Conservation (phyloP, 2,888 invertebrate genomes). For the Brachyptera risi region DNA sequence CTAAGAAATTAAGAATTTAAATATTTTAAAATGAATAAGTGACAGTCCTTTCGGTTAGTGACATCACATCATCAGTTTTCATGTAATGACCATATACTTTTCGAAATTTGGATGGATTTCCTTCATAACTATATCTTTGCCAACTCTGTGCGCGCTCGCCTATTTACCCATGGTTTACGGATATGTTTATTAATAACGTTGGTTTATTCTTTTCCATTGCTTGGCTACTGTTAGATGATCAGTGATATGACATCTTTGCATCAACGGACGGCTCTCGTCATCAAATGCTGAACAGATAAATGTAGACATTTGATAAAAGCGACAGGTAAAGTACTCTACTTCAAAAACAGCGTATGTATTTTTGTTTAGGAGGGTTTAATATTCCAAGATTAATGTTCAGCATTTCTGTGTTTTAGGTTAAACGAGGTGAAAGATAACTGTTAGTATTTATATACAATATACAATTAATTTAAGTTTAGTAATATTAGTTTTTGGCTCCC, state of each 20-base stretch:
- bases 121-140: too few species aligned
- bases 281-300: slow-evolving; percentile 19
- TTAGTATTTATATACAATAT: neutral
- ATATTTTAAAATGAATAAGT: too few species aligned
- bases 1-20: too few species aligned
- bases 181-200: slow-evolving; percentile 19
- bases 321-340: slow-evolving; percentile 18
- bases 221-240: slow-evolving; percentile 21
- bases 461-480: neutral
- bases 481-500: slow-evolving; percentile 21
- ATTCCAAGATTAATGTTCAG: slow-evolving; percentile 22
- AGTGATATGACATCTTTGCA: neutral
- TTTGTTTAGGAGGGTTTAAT: slow-evolving; percentile 32
- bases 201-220: slow-evolving; percentile 21
- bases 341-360: slow-evolving; percentile 1
- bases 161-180: too few species aligned
- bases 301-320: slow-evolving; percentile 20
- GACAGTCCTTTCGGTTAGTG: too few species aligned
- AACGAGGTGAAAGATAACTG: slow-evolving; percentile 8
- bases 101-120: too few species aligned
- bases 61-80: too few species aligned
- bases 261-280: slow-evolving; percentile 7
- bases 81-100: too few species aligned
- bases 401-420: slow-evolving; percentile 31
- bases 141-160: too few species aligned